phyloP scores from a whole-genome alignment of 2,797 vertebrate species.

The Sebastes baramenuke region DNA sequence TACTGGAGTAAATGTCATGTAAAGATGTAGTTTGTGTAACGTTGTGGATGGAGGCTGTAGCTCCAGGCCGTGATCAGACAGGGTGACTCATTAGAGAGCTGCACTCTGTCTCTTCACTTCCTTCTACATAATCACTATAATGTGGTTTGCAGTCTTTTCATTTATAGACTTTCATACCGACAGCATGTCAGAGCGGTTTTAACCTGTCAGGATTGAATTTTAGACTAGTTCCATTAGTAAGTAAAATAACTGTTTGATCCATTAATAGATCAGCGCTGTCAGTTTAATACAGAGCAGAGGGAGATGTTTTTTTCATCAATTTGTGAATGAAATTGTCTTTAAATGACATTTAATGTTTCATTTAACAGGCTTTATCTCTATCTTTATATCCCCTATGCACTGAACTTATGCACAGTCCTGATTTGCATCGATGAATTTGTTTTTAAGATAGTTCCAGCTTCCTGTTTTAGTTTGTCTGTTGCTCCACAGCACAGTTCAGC shows the following conservation, averaged over 20 bases:
- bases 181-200: constrained; percentile 1
- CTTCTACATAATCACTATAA: constrained; percentile 42
- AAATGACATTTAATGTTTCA: background rate
- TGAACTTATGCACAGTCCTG: background rate
- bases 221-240: constrained; percentile 1
- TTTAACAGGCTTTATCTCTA: background rate
- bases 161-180: constrained; percentile 20
- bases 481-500: constrained; percentile 32
- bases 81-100: constrained; percentile 46
- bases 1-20: constrained; percentile 8
- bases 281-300: background rate
- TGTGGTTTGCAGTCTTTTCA: constrained; percentile 34
- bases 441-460: background rate
- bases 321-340: constrained; percentile 1
- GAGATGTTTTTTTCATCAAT: background rate
- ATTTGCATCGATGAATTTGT: background rate
- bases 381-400: background rate
- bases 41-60: constrained; percentile 32
- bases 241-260: background rate
- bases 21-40: constrained; percentile 10
- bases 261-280: background rate
- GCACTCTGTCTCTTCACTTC: constrained; percentile 29
- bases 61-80: constrained; percentile 36
- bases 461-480: background rate
- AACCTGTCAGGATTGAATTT: constrained; percentile 22